Percentiles rank a stretch among this genome's conserved stretches.
These are phyloP conservation scores for Himalopsyche kuldschensis DNA, from an alignment of 2,888 invertebrate genomes.

Conservation along the genomic window DNA sequence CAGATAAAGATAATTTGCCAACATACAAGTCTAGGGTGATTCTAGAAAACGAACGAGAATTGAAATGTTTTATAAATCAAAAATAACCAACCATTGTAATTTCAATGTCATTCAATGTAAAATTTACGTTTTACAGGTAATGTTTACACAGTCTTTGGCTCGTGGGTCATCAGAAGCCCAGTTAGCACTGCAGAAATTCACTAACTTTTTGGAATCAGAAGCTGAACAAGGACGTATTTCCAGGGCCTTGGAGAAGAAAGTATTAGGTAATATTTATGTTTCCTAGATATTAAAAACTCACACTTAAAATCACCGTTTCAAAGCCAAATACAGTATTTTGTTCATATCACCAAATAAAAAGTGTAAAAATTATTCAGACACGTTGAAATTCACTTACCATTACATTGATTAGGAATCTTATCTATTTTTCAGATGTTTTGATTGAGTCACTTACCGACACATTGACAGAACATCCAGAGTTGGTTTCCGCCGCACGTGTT, in stretches of 20 bases:
- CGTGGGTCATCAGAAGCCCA: slow-evolving; percentile 72
- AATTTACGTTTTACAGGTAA: slow-evolving; percentile 55
- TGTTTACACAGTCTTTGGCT: slow-evolving; percentile 75
- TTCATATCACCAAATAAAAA: too few species aligned
- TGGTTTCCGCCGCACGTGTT: slow-evolving; percentile 61
- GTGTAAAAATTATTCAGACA: too few species aligned
- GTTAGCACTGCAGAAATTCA: slow-evolving; percentile 72
- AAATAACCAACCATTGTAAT: not conserved
- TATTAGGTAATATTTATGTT: slow-evolving; percentile 61
- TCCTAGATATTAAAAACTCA: not conserved
- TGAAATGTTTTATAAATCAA: too few species aligned
- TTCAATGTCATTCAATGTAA: not conserved
- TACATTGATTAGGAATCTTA: not conserved
- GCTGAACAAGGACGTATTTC: slow-evolving; percentile 75
- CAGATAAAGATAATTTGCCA: too few species aligned
- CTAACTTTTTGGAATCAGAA: slow-evolving; percentile 72
- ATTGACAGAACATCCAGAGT: slow-evolving; percentile 71
- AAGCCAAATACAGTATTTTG: too few species aligned
- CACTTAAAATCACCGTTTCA: not conserved
- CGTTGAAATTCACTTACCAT: too few species aligned
- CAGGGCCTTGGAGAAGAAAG: slow-evolving; percentile 73
- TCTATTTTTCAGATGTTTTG: slow-evolving; percentile 64
- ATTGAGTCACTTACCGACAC: slow-evolving; percentile 75
- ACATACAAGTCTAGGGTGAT: too few species aligned
- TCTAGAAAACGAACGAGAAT: too few species aligned